Conservation (phyloP, 2,113 vertebrate genomes). For the Ptilorrhoa leucosticta region DNA sequence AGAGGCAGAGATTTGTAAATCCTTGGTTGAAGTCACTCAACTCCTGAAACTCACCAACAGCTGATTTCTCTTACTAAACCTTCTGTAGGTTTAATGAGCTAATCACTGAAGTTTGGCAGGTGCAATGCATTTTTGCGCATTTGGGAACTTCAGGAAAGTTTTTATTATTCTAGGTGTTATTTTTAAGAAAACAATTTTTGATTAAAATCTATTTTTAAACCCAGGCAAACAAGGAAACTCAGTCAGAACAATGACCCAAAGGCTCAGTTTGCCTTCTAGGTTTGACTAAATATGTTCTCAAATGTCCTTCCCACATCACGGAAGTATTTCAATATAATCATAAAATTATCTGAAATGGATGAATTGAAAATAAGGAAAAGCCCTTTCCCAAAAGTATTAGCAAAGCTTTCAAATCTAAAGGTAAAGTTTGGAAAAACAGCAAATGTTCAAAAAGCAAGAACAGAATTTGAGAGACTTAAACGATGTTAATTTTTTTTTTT, state of each 20-base stretch:
- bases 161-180: not conserved
- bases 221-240: not conserved
- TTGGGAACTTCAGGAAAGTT: not conserved
- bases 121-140: not conserved
- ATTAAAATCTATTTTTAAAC: not conserved
- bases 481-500: rapidly evolving
- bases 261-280: not conserved
- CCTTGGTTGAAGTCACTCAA: not conserved
- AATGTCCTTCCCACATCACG: not conserved
- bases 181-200: not conserved
- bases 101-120: not conserved
- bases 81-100: not conserved
- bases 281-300: not conserved
- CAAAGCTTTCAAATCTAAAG: not conserved
- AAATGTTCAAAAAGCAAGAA: not conserved
- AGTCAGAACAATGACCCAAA: not conserved
- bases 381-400: not conserved
- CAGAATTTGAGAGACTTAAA: not conserved
- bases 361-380: not conserved
- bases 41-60: not conserved
- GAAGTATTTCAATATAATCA: not conserved
- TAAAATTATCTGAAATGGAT: not conserved
- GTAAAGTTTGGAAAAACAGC: not conserved
- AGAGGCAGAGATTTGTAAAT: not conserved
- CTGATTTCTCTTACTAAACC: not conserved